These are phyloP conservation scores for Petroica traversi DNA, from an alignment of 2,113 vertebrate genomes.

Conservation along the genomic window DNA sequence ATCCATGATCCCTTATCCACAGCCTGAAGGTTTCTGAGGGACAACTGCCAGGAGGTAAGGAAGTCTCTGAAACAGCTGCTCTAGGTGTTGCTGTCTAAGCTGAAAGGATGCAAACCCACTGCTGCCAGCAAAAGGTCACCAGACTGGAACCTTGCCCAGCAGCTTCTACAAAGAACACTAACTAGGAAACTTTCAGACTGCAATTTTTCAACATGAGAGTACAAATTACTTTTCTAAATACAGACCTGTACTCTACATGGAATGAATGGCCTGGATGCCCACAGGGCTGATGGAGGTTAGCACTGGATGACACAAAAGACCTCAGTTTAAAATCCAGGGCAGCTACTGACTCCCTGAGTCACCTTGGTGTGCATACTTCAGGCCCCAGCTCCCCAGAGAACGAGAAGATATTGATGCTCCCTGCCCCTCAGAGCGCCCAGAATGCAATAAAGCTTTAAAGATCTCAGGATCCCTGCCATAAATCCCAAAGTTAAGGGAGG, in stretches of 20 bases:
- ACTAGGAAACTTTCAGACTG: background rate
- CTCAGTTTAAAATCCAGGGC: slow-evolving; percentile 37
- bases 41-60: background rate
- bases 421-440: background rate
- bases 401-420: rapidly evolving
- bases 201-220: slow-evolving; percentile 22
- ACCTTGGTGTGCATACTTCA: background rate
- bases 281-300: background rate
- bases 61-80: background rate
- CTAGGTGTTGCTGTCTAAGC: background rate
- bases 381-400: background rate
- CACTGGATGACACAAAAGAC: background rate
- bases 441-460: background rate
- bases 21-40: background rate
- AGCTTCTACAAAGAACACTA: background rate
- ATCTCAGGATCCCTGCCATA: background rate
- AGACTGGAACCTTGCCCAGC: background rate
- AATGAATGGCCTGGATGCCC: slow-evolving; percentile 35
- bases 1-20: background rate
- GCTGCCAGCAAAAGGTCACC: background rate
- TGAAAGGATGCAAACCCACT: background rate
- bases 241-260: background rate
- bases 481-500: background rate
- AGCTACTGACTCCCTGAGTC: slow-evolving; percentile 3
- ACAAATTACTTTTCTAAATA: slow-evolving; percentile 56